Evolutionary conservation across 2,113 vertebrate species (phyloP), one percentile per base, ranked within the genome.

Genomic region (Actinemys pallida): DNA sequence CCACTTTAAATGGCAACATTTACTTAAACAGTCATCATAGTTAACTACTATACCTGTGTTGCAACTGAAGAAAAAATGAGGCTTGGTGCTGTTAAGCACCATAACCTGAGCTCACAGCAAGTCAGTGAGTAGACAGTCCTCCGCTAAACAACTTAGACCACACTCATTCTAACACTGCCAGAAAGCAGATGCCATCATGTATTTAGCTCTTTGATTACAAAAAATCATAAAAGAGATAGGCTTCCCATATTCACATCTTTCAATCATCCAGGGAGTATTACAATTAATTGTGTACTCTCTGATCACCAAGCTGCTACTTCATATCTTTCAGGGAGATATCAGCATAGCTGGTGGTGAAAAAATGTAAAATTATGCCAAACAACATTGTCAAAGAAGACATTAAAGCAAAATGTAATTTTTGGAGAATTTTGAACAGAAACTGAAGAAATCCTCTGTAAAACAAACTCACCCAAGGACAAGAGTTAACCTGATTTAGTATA

Each of bases 401-500:
- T 89, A 90, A 88, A 35, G 4, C 84, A 81, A 94, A 79, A 56
- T 0, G 25, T 0, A 50, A 13, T 0, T 5, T 5, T 81, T 49
- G 39, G 50, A 94, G 52, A 22, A 72, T 31, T 95, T 35, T 57
- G 20, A 76, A 35, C 27, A 88, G 83, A 82, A 93, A 72, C 22
- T 17, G 4, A n/a, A 69, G 82, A 45, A 86, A 80, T 56, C 25
- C n/a, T 19, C 81, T 0, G 0, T 57, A 90, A 92, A 94, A 59
- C 54, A 86, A 90, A 78, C 78, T 81, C 65, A 49, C 8, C 27
- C 85, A 92, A 96, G 84, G 84, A 82, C 29, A 89, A 50, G 83
- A 90, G 62, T 93, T 95, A 95, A 76, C 52, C 92, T 84, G 79
- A 95, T 93, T 94, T 79, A 86, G 69, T 19, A n/a, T 11, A 92